These are phyloP conservation scores for Teleiodes luculella DNA, from an alignment of 2,888 invertebrate species.

Conservation along the genomic window DNA sequence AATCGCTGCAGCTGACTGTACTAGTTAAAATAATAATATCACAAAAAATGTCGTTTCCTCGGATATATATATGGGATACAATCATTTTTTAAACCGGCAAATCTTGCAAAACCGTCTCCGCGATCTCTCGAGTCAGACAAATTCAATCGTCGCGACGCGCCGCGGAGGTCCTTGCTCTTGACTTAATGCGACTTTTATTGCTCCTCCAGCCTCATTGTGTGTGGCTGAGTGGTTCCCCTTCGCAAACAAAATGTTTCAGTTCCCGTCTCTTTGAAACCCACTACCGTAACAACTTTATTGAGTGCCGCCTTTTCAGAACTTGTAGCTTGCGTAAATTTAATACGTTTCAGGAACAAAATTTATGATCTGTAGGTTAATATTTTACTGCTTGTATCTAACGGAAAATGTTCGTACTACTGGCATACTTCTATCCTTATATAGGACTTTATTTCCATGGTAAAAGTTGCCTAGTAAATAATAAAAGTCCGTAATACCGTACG, in stretches of 20 bases:
- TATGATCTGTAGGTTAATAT: no score
- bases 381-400: no score
- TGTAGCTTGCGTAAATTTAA: no score
- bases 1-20: no score
- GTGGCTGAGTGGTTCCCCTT: slow-evolving; percentile 40
- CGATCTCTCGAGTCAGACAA: slow-evolving; percentile 32
- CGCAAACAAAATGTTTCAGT: slow-evolving; percentile 44
- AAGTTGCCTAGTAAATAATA: neutral
- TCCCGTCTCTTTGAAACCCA: slow-evolving; percentile 13
- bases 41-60: no score
- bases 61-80: no score
- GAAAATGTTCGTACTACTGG: no score
- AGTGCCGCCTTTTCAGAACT: neutral
- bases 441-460: neutral
- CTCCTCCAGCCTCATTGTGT: slow-evolving; percentile 59
- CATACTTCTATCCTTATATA: no score
- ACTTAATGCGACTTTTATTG: slow-evolving; percentile 73
- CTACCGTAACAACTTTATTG: slow-evolving; percentile 14
- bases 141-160: slow-evolving; percentile 43
- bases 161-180: slow-evolving; percentile 54
- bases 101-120: neutral
- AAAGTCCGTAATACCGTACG: slow-evolving; percentile 2
- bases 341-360: no score
- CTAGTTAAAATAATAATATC: no score
- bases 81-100: neutral